Evolutionary conservation across 2,113 vertebrate genomes (phyloP).

Genomic region (Cryptotis parvus): DNA sequence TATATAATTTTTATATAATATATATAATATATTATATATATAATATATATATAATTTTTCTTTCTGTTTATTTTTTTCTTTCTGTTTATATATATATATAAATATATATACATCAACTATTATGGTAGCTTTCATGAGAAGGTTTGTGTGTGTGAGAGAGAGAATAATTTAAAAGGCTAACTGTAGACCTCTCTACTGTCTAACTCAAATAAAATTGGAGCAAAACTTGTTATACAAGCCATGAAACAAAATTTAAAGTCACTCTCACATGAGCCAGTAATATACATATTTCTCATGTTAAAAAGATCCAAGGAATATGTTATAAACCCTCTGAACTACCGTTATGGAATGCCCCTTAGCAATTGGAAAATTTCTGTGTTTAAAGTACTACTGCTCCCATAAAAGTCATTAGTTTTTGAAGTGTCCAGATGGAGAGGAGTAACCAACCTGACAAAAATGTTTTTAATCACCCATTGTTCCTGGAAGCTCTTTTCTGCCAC

Average conservation of each 20-base stretch:
- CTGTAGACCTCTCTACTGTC: background rate
- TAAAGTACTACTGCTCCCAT: background rate
- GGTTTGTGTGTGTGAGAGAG: too few species aligned
- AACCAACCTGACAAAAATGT: background rate
- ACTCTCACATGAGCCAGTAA: background rate
- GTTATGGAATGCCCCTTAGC: background rate
- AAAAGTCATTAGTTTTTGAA: slow-evolving; percentile 1
- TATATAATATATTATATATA: too few species aligned
- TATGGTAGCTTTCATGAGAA: background rate
- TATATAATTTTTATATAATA: too few species aligned
- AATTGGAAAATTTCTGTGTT: slow-evolving; percentile 49
- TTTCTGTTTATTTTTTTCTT: too few species aligned
- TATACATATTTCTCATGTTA: background rate
- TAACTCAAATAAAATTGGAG: slow-evolving; percentile 23
- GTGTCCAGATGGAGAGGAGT: background rate
- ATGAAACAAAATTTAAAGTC: background rate
- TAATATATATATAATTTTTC: too few species aligned
- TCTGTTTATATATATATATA: too few species aligned
- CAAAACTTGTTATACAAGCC: background rate
- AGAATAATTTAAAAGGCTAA: slow-evolving; percentile 11
- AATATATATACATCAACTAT: background rate
- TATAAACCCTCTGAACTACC: background rate
- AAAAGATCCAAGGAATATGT: background rate
- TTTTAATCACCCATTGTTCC: background rate
- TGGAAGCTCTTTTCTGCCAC: background rate